Percentiles rank a stretch among this genome's conserved stretches.
Conservation (phyloP, 1,140 invertebrate genomes). For the Bombus affinis region DNA sequence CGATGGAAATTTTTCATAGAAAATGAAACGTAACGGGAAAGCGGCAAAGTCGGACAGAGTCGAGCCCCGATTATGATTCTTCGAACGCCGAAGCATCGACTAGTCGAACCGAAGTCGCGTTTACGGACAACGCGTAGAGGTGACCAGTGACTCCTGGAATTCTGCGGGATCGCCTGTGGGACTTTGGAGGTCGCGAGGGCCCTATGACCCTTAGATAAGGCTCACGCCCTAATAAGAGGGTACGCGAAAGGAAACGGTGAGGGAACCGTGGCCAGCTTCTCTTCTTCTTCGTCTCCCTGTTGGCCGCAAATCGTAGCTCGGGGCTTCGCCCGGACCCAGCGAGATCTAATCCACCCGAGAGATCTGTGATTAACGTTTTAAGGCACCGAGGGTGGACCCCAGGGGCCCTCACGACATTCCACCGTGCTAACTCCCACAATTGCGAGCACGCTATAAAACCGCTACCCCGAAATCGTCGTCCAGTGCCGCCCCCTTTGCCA, state of each 20-base stretch:
- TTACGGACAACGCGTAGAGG: slow-evolving; percentile 45
- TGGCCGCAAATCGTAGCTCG: slow-evolving; percentile 61
- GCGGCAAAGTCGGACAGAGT: too few relatives aligned
- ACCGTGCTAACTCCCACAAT: slow-evolving; percentile 65
- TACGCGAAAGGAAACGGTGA: slow-evolving; percentile 71
- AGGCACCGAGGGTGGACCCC: slow-evolving; percentile 53
- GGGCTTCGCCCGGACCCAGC: slow-evolving; percentile 62
- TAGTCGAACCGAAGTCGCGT: slow-evolving; percentile 41
- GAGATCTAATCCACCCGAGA: slow-evolving; percentile 70
- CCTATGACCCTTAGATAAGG: slow-evolving; percentile 81
- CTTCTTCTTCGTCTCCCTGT: slow-evolving; percentile 53
- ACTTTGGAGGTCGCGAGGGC: slow-evolving; percentile 78
- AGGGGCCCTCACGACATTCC: slow-evolving; percentile 67
- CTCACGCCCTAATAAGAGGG: slow-evolving; percentile 83
- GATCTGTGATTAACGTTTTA: slow-evolving; percentile 76
- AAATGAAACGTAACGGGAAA: too few relatives aligned
- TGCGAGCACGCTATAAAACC: slow-evolving; percentile 49
- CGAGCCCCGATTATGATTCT: too few relatives aligned
- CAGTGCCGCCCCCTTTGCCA: not conserved
- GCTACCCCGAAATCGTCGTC: slow-evolving; percentile 49
- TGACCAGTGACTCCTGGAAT: slow-evolving; percentile 80
- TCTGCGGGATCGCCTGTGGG: slow-evolving; percentile 73
- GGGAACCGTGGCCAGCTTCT: slow-evolving; percentile 61
- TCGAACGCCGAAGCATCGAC: too few relatives aligned
- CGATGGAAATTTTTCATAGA: not conserved